A percentile compares a stretch with the other conserved stretches of the same genome.
phyloP scores from a whole-genome alignment of 2,113 vertebrate genomes.

The Anser cygnoides region DNA sequence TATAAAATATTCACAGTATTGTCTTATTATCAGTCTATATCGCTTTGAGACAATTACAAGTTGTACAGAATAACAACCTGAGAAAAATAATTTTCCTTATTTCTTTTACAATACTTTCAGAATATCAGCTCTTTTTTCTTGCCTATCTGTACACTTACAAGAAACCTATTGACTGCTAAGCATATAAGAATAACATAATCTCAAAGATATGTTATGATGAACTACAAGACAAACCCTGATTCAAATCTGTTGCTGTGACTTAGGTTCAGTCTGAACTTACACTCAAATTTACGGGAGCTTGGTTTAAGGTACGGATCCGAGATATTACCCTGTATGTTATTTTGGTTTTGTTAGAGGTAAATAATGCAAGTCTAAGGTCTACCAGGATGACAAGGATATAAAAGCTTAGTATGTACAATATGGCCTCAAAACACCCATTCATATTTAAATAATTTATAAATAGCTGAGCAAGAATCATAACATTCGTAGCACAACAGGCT shows the following conservation, averaged over 20 bases:
- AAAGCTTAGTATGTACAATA: not conserved
- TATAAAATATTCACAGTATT: not conserved
- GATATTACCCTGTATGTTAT: not conserved
- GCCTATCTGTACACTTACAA: not conserved
- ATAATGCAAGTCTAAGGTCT: not conserved
- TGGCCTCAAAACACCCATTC: not conserved
- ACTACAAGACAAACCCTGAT: not conserved
- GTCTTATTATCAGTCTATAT: not conserved
- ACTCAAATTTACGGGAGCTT: not conserved
- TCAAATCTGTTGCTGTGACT: not conserved
- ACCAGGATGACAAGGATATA: not conserved
- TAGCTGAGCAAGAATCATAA: constrained; percentile 31
- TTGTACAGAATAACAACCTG: not conserved
- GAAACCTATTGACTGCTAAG: not conserved
- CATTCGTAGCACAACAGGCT: not conserved
- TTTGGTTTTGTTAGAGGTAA: not conserved
- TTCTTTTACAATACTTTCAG: not conserved
- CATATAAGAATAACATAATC: not conserved
- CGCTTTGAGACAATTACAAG: not conserved
- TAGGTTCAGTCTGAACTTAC: not conserved
- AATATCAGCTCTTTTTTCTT: not conserved
- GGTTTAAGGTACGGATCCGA: not conserved
- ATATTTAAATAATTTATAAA: constrained; percentile 34
- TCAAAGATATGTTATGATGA: not conserved
- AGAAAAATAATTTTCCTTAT: not conserved